A percentile compares a stretch with the other conserved stretches of the same genome.
Evolutionary conservation across 2,888 invertebrate genomes (phyloP).

Genomic region (Apodemia duryi): DNA sequence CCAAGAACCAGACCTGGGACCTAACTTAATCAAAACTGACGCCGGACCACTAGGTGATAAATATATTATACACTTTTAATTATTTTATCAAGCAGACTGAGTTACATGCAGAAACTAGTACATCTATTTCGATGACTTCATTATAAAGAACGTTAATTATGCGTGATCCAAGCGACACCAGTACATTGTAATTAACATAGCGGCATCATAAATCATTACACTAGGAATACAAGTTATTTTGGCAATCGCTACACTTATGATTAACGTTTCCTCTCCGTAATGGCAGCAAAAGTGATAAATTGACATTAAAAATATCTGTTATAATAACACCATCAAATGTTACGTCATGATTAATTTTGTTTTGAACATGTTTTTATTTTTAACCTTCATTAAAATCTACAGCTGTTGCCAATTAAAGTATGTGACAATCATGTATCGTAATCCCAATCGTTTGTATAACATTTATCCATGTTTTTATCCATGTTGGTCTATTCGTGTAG

Average conservation of each 20-base stretch:
- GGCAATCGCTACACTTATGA: conserved; percentile 61
- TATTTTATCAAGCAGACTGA: too few species aligned
- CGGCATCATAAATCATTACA: conserved; percentile 57
- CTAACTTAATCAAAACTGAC: too few species aligned
- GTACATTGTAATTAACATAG: conserved; percentile 55
- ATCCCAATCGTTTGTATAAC: too few species aligned
- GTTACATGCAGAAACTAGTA: background rate
- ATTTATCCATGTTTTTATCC: too few species aligned
- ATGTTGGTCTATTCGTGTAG: too few species aligned
- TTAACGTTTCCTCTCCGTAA: conserved; percentile 40
- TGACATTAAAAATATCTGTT: conserved; percentile 60
- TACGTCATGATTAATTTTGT: conserved; percentile 3
- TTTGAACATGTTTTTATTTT: too few species aligned
- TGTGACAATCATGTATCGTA: too few species aligned
- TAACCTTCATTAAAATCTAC: too few species aligned
- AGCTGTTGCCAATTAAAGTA: too few species aligned
- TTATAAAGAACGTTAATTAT: conserved; percentile 39
- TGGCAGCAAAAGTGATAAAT: conserved; percentile 60
- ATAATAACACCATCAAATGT: conserved; percentile 45
- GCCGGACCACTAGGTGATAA: too few species aligned
- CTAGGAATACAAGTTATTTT: conserved; percentile 67
- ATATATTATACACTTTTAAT: too few species aligned
- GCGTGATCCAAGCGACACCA: conserved; percentile 43
- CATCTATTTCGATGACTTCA: conserved; percentile 23
- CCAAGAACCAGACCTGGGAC: too few species aligned